Conservation (phyloP, 2,797 vertebrate species). For the Etheostoma nigrum region DNA sequence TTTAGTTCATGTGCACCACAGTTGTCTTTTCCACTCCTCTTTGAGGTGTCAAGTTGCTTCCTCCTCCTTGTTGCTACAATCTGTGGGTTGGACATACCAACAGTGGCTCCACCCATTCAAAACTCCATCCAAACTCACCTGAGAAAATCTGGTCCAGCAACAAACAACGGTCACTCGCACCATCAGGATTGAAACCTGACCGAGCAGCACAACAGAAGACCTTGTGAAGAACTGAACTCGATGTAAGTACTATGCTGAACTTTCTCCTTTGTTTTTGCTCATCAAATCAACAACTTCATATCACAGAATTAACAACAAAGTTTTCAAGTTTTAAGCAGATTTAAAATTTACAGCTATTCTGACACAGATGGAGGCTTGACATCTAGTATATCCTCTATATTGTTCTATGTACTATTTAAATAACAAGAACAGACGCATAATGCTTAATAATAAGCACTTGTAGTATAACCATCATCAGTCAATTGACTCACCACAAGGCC, state of each 20-base stretch:
- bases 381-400: not conserved
- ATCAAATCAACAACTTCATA: not conserved
- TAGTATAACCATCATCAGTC: not conserved
- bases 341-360: not conserved
- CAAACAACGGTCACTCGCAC: conserved; percentile 44
- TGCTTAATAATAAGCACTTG: not conserved
- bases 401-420: not conserved
- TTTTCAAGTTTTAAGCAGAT: not conserved
- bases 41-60: conserved; percentile 64
- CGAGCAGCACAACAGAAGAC: conserved; percentile 28
- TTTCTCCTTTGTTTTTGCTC: conserved; percentile 1
- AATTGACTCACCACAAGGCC: not conserved
- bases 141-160: conserved; percentile 60
- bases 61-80: conserved; percentile 42
- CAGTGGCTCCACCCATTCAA: conserved; percentile 66
- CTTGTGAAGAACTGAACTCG: conserved; percentile 26
- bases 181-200: conserved; percentile 37
- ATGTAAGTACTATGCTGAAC: conserved; percentile 66
- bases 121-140: conserved; percentile 70
- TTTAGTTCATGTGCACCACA: conserved; percentile 26
- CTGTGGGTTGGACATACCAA: conserved; percentile 54
- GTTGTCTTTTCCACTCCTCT: conserved; percentile 31
- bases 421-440: not conserved
- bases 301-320: not conserved
- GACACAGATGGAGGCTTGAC: not conserved